Evolutionary conservation across 2,113 vertebrate species (phyloP).

Genomic region (Leiothrix lutea): DNA sequence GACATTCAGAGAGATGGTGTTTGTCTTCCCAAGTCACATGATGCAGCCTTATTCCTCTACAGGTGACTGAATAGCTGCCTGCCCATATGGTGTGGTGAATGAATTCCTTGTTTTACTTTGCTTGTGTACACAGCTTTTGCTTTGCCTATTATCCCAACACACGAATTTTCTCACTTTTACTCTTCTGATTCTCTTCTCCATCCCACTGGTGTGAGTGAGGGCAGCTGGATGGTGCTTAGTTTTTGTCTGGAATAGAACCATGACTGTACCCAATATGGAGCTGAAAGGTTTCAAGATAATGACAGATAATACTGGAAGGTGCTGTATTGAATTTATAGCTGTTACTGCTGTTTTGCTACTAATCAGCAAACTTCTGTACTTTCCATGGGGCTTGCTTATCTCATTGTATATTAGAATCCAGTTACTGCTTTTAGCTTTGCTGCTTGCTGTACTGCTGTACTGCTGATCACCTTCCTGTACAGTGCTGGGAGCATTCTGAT

Average conservation of each 20-base stretch:
- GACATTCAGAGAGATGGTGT: neutral
- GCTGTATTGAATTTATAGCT: neutral
- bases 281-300: neutral
- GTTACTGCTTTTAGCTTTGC: neutral
- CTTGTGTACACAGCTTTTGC: neutral
- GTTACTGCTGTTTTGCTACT: neutral
- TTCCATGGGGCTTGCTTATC: neutral
- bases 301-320: neutral
- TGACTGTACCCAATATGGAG: no score
- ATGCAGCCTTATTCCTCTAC: neutral
- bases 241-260: neutral
- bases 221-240: fast-evolving
- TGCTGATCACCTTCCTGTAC: neutral
- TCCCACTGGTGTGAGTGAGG: no score
- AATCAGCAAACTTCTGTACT: neutral
- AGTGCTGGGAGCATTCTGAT: neutral
- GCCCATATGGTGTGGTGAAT: no score
- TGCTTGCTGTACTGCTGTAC: neutral
- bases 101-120: neutral
- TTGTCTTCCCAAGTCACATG: neutral
- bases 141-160: neutral
- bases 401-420: neutral
- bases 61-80: neutral
- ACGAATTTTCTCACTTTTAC: neutral
- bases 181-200: neutral